Conservation (phyloP, 2,113 vertebrate genomes). For the Prionailurus bengalensis region DNA sequence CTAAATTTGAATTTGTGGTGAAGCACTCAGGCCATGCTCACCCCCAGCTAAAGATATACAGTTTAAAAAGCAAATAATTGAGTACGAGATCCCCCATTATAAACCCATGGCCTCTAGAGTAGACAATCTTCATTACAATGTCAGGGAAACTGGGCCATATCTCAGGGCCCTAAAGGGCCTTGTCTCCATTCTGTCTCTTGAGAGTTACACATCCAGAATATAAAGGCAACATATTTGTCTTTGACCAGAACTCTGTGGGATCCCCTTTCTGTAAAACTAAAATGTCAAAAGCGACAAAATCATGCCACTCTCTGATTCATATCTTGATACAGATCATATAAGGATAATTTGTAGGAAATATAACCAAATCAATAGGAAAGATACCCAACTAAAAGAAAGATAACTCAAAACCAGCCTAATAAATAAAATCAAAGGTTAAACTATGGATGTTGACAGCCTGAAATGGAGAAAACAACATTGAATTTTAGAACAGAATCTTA, state of each 20-base stretch:
- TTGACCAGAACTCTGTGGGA: neutral
- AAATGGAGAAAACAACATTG: neutral
- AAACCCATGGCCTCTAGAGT: neutral
- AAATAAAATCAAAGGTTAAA: neutral
- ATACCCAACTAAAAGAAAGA: neutral
- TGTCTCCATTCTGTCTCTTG: neutral
- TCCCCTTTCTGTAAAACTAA: neutral
- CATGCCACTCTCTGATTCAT: neutral
- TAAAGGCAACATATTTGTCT: neutral
- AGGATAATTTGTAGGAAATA: neutral
- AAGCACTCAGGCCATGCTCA: neutral
- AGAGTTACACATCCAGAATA: neutral
- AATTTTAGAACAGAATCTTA: neutral
- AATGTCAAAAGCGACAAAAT: neutral
- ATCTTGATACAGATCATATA: neutral
- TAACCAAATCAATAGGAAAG: neutral
- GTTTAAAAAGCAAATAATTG: neutral
- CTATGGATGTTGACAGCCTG: neutral
- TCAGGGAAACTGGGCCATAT: neutral
- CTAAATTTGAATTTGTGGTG: neutral
- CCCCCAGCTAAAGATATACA: neutral
- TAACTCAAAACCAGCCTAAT: neutral
- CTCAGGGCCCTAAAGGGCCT: fast-evolving
- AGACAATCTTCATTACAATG: neutral
- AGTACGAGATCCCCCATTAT: neutral